phyloP scores from a whole-genome alignment of 2,797 vertebrate species.

The Cercopithecus hamlyni region DNA sequence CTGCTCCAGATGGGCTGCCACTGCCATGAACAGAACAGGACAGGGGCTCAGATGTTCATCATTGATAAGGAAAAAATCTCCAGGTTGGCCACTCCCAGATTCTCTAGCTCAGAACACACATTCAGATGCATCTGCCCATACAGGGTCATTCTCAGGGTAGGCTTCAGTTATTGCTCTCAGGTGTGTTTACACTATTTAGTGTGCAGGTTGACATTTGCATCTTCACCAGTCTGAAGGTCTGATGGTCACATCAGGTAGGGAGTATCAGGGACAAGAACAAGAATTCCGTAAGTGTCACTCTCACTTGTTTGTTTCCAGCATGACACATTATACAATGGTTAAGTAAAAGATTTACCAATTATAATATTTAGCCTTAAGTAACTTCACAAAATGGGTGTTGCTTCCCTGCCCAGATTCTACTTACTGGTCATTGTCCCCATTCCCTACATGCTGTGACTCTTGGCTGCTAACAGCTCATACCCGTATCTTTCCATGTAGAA shows the following conservation, averaged over 20 bases:
- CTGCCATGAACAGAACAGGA: too few species aligned
- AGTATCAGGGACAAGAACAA: neutral
- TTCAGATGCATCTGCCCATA: too few species aligned
- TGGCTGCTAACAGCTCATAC: neutral
- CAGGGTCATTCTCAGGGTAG: too few species aligned
- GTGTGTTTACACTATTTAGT: neutral
- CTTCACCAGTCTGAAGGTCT: neutral
- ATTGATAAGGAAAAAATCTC: too few species aligned
- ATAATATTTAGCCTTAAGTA: neutral
- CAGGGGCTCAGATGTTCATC: too few species aligned
- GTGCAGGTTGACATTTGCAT: neutral
- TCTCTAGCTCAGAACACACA: too few species aligned
- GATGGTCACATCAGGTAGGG: neutral
- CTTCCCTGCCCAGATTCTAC: neutral
- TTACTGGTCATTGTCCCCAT: neutral
- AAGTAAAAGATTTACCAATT: slow-evolving; percentile 26
- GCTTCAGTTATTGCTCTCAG: neutral
- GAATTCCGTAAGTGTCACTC: neutral
- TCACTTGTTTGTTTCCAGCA: neutral
- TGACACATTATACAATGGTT: neutral
- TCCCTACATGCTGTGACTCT: neutral
- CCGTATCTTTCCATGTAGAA: neutral
- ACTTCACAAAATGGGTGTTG: neutral
- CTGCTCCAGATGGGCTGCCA: too few species aligned
- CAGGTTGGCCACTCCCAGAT: too few species aligned